Percentiles rank a stretch among this genome's conserved stretches.
phyloP scores from a whole-genome alignment of 1,140 invertebrate species.

The Aethina tumida region DNA sequence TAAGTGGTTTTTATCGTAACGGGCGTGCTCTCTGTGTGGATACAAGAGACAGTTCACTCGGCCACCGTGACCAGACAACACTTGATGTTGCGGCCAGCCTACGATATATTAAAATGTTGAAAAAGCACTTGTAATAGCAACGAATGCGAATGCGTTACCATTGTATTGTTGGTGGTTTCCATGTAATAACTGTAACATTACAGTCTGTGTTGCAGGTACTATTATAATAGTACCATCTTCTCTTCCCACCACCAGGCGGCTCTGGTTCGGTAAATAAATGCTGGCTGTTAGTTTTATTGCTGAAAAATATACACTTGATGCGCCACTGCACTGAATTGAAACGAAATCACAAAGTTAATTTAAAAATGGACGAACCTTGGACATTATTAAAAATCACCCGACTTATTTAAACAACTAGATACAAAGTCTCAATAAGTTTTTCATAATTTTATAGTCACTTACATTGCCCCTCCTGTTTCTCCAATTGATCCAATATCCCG shows the following conservation, averaged over 20 bases:
- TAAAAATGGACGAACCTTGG: too few species aligned
- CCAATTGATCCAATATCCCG: slow-evolving; percentile 83
- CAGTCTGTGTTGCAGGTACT: slow-evolving; percentile 88
- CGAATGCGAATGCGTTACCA: slow-evolving; percentile 41
- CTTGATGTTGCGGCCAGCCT: slow-evolving; percentile 87
- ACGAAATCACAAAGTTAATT: too few species aligned
- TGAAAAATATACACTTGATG: slow-evolving; percentile 13
- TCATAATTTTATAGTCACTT: slow-evolving; percentile 8
- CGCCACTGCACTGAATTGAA: too few species aligned
- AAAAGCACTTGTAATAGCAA: not conserved
- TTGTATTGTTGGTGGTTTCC: slow-evolving; percentile 81
- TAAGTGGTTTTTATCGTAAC: slow-evolving; percentile 86
- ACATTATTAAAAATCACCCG: not conserved
- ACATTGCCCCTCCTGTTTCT: slow-evolving; percentile 36
- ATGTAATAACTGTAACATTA: slow-evolving; percentile 88
- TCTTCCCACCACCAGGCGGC: slow-evolving; percentile 85
- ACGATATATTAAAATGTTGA: slow-evolving; percentile 10
- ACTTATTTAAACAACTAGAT: not conserved
- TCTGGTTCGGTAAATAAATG: slow-evolving; percentile 88
- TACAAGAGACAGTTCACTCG: slow-evolving; percentile 93
- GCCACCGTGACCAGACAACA: slow-evolving; percentile 83
- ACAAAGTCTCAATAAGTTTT: not conserved
- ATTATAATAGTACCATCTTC: slow-evolving; percentile 97
- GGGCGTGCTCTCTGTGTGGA: slow-evolving; percentile 82
- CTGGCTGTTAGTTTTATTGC: slow-evolving; percentile 75